Percentiles rank a stretch among this genome's conserved stretches.
These are phyloP conservation scores for Hormaphis cornu DNA, from an alignment of 1,140 invertebrate species.

Conservation along the genomic window DNA sequence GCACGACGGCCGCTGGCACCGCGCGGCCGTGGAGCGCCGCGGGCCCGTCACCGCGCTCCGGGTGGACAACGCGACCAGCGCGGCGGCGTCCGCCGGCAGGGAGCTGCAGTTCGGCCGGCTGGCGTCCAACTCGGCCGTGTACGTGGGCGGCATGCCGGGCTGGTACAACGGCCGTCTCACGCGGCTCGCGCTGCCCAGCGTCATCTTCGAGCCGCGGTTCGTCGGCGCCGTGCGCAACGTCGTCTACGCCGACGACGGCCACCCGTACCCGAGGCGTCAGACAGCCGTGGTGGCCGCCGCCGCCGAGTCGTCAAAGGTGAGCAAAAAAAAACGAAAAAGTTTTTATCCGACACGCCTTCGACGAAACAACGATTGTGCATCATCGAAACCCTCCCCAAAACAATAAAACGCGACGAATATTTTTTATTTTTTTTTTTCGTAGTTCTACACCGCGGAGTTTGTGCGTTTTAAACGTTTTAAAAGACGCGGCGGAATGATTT, in stretches of 20 bases:
- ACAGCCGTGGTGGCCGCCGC: slow-evolving; percentile 37
- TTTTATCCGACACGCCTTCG: too few species aligned
- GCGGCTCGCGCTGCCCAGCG: slow-evolving; percentile 70
- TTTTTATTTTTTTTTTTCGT: too few species aligned
- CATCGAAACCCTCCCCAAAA: too few species aligned
- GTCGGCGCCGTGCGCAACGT: slow-evolving; percentile 73
- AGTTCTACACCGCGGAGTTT: too few species aligned
- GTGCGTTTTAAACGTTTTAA: too few species aligned
- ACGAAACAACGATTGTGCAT: too few species aligned
- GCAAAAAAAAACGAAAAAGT: too few species aligned
- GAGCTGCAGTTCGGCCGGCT: slow-evolving; percentile 79
- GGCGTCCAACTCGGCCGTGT: slow-evolving; percentile 77
- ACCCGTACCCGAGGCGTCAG: slow-evolving; percentile 58
- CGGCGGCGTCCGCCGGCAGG: slow-evolving; percentile 65
- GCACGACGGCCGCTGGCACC: slow-evolving; percentile 84
- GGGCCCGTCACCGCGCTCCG: slow-evolving; percentile 67
- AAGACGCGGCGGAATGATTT: too few species aligned
- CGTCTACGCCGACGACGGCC: slow-evolving; percentile 70
- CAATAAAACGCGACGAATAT: too few species aligned
- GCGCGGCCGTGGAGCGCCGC: slow-evolving; percentile 64
- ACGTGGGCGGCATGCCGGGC: slow-evolving; percentile 80
- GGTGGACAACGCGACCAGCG: slow-evolving; percentile 68
- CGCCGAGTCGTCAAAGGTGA: background rate
- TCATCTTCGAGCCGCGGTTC: slow-evolving; percentile 84
- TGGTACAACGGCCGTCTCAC: slow-evolving; percentile 79